phyloP scores from a whole-genome alignment of 2,113 vertebrate genomes.

The Caretta caretta region DNA sequence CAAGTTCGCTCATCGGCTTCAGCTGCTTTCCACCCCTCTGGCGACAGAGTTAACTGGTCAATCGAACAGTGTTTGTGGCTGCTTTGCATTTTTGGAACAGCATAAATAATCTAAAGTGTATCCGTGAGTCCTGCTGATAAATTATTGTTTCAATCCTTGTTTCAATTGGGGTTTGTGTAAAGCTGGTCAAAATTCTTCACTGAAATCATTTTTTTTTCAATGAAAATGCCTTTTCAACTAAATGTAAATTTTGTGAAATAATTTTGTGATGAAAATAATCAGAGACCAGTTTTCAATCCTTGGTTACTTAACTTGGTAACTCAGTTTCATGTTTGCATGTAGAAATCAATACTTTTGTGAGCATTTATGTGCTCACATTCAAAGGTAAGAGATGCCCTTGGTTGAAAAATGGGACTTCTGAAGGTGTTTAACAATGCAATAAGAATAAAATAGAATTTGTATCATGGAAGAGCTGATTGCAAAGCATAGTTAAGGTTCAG shows the following conservation, averaged over 20 bases:
- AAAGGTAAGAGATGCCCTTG: background rate
- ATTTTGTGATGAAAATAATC: background rate
- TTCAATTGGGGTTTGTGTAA: background rate
- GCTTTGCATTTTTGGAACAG: background rate
- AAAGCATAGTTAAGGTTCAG: background rate
- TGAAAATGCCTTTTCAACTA: background rate
- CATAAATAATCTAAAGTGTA: background rate
- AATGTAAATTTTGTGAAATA: background rate
- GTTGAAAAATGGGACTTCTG: background rate
- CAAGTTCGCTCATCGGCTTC: background rate
- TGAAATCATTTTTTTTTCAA: background rate
- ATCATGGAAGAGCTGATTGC: background rate
- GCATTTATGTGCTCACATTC: background rate
- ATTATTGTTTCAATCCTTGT: background rate
- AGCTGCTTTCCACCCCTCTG: background rate
- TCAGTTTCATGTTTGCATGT: background rate
- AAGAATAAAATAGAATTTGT: background rate
- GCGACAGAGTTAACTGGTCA: background rate
- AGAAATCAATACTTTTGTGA: background rate
- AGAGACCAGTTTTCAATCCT: background rate
- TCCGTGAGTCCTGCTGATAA: background rate
- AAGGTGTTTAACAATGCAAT: background rate
- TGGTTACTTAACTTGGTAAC: background rate
- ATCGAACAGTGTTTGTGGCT: background rate
- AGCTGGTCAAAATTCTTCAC: background rate